phyloP scores from a whole-genome alignment of 2,797 vertebrate species.

The Pangasius sanitwongsei region DNA sequence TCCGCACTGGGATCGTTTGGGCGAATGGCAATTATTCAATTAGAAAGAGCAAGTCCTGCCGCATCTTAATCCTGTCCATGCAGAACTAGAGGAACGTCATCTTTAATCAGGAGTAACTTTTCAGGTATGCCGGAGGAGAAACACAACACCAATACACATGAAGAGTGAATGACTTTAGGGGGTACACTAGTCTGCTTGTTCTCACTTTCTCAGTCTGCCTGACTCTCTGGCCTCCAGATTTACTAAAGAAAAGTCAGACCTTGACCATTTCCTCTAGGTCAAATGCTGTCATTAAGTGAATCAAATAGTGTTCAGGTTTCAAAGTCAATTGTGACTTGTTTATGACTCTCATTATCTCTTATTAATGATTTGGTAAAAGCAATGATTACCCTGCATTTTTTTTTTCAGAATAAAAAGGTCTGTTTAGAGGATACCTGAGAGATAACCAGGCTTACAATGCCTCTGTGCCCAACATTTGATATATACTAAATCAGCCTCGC shows the following conservation, averaged over 20 bases:
- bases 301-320: constrained; percentile 17
- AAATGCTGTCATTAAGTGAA: constrained; percentile 26
- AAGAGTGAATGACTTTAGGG: background rate
- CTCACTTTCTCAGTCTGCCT: background rate
- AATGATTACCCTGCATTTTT: constrained; percentile 29
- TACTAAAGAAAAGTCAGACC: background rate
- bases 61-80: constrained; percentile 71
- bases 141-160: background rate
- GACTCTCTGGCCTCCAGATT: constrained; percentile 31
- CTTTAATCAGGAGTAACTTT: constrained; percentile 22
- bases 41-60: constrained; percentile 58
- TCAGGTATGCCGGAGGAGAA: background rate
- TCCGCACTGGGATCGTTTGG: constrained; percentile 73
- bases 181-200: background rate
- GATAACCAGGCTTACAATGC: constrained; percentile 6
- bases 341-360: constrained; percentile 27
- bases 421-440: constrained; percentile 28
- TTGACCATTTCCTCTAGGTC: background rate
- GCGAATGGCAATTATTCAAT: constrained; percentile 80
- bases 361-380: constrained; percentile 39
- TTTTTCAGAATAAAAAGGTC: constrained; percentile 31
- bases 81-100: constrained; percentile 12
- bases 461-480: constrained; percentile 26
- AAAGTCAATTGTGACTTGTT: constrained; percentile 29
- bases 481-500: constrained; percentile 35